Evolutionary conservation across 2,888 invertebrate species (phyloP), one percentile per base, ranked within the genome.

Genomic region (Caenorhabditis uteleia): DNA sequence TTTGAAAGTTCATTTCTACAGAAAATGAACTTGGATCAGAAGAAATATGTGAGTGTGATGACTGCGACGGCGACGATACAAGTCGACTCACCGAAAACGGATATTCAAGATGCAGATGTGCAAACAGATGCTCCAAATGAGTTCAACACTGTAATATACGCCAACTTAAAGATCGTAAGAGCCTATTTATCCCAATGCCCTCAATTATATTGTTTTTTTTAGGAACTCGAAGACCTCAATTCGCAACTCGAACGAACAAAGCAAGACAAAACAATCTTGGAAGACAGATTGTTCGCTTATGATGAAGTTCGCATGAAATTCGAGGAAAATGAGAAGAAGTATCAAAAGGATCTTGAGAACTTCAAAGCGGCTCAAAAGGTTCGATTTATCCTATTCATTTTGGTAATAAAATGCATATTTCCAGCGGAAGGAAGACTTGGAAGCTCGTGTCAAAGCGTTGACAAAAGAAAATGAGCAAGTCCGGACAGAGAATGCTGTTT

Each of bases 71-170:
- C 62, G 1, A 47, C 42, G 16, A 51, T 62, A 18, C 46, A 47
- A 39, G 47, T 62, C 2, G 46, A 62, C 25, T 46, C 51, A 1
- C 45, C 51, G 5, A 56, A 48, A 27, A 57, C 46, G 21, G 39
- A 8, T 6, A 14, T 39, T 21, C 10, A 39, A 18, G 62, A 62
- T 25, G 57, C 53, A 0, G 51, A 62, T 16, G 53, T 44, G 7
- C 62, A 62, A 26, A 62, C 62, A 0, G 62, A n/a, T n/a, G n/a
- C n/a, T n/a, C n/a, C n/a, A n/a, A 62, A n/a, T 45, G 26, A 10
- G 54, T 27, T 6, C 25, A 50, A 8, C 38, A 36, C 27, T 44
- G 43, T 21, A 47, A 43, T 27, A 39, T 53, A n/a, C 43, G 38
- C 6, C 39, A 50, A 2, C 25, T 46, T 16, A 26, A 50, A 43